A percentile compares a stretch with the other conserved stretches of the same genome.
Evolutionary conservation across 1,140 invertebrate genomes (phyloP).

Genomic region (Riptortus pedestris): DNA sequence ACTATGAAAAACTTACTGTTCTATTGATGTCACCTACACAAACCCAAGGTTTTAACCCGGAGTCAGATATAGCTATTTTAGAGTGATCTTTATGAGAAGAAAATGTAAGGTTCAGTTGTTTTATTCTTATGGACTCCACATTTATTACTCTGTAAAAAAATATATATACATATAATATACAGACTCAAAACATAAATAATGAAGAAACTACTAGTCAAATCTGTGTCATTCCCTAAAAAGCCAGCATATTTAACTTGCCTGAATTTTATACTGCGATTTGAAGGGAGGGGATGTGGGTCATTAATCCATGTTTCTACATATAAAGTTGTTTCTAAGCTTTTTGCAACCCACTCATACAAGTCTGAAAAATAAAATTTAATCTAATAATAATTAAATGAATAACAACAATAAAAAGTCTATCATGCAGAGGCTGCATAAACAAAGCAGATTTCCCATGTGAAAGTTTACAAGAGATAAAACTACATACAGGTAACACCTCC

Average conservation of each 20-base stretch:
- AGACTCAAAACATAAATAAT: too few relatives aligned
- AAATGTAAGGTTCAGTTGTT: constrained; percentile 29
- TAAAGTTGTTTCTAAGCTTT: constrained; percentile 54
- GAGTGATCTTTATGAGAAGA: constrained; percentile 60
- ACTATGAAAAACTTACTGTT: constrained; percentile 49
- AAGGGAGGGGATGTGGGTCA: constrained; percentile 57
- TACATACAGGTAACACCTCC: too few relatives aligned
- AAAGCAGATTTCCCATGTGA: too few relatives aligned
- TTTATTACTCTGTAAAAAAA: constrained; percentile 53
- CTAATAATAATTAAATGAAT: constrained; percentile 12
- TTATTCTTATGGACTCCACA: constrained; percentile 45
- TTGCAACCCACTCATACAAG: constrained; percentile 76
- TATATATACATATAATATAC: not conserved
- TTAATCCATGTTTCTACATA: constrained; percentile 82
- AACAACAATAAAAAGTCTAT: too few relatives aligned
- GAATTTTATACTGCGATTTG: constrained; percentile 47
- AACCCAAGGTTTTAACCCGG: constrained; percentile 51
- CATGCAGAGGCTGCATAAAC: too few relatives aligned
- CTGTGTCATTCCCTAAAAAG: too few relatives aligned
- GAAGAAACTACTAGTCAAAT: too few relatives aligned
- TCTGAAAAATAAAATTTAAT: constrained; percentile 44
- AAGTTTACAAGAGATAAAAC: too few relatives aligned
- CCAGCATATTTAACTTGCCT: too few relatives aligned
- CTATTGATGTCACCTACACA: constrained; percentile 91
- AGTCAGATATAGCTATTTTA: constrained; percentile 73